These are phyloP conservation scores for Heterotis niloticus DNA, from an alignment of 2,113 vertebrate species.

Conservation along the genomic window DNA sequence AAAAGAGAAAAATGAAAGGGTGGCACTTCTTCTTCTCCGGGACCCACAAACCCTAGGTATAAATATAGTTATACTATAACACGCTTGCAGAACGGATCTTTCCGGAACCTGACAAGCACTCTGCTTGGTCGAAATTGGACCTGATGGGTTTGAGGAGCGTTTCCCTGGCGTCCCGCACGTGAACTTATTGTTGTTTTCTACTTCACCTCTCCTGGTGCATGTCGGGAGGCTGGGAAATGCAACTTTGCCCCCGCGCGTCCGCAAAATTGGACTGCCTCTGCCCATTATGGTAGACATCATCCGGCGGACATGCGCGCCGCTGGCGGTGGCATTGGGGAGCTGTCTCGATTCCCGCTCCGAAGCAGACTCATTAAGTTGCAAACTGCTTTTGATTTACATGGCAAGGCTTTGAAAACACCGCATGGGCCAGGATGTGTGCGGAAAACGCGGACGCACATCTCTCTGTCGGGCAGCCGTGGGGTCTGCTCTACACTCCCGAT, in stretches of 20 bases:
- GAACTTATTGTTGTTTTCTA: slow-evolving; percentile 71
- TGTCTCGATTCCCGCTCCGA: slow-evolving; percentile 63
- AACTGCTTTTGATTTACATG: slow-evolving; percentile 75
- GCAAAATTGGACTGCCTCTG: slow-evolving; percentile 77
- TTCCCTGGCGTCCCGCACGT: slow-evolving; percentile 51
- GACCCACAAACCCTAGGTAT: slow-evolving; percentile 55
- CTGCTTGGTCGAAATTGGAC: slow-evolving; percentile 63
- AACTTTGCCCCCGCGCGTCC: slow-evolving; percentile 62
- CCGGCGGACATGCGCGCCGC: slow-evolving; percentile 60
- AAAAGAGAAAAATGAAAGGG: no score
- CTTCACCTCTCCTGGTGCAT: slow-evolving; percentile 68
- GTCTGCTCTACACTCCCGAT: no score
- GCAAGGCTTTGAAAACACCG: slow-evolving; percentile 70
- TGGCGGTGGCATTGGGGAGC: slow-evolving; percentile 51
- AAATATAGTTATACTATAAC: slow-evolving; percentile 53
- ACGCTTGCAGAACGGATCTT: slow-evolving; percentile 58
- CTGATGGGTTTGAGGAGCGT: slow-evolving; percentile 52
- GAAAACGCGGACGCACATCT: slow-evolving; percentile 21
- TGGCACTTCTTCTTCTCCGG: slow-evolving; percentile 19
- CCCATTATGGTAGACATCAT: slow-evolving; percentile 76
- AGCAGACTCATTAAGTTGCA: slow-evolving; percentile 69
- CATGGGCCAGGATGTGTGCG: slow-evolving; percentile 48
- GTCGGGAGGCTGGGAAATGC: slow-evolving; percentile 58
- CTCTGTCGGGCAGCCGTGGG: no score
- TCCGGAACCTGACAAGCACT: slow-evolving; percentile 63